phyloP scores from a whole-genome alignment of 2,797 vertebrate genomes.

The Margarornis squamiger region DNA sequence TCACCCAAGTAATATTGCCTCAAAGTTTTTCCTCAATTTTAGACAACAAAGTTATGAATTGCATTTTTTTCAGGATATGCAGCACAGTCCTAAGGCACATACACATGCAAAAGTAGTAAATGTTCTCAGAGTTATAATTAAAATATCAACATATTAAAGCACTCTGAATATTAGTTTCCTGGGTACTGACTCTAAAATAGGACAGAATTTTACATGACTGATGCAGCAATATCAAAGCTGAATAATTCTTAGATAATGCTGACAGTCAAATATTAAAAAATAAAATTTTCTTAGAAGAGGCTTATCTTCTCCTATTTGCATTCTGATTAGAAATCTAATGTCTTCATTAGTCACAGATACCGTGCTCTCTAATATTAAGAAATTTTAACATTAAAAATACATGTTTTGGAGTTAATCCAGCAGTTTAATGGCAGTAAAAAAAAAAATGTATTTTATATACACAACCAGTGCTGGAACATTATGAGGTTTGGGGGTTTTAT shows the following conservation, averaged over 20 bases:
- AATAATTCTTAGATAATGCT: neutral
- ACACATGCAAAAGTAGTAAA: neutral
- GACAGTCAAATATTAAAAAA: slow-evolving; percentile 15
- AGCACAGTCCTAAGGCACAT: neutral
- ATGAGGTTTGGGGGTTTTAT: accelerated
- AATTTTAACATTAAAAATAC: neutral
- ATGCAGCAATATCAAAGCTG: slow-evolving; percentile 29
- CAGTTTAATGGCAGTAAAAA: neutral
- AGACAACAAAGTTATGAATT: neutral
- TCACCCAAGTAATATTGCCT: no score
- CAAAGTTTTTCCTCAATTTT: no score
- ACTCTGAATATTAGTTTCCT: neutral
- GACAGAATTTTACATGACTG: slow-evolving; percentile 16
- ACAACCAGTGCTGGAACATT: neutral
- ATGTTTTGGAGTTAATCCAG: neutral
- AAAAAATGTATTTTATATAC: neutral
- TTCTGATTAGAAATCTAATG: slow-evolving; percentile 17
- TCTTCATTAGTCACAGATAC: slow-evolving; percentile 14
- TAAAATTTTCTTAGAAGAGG: neutral
- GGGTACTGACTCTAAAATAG: neutral
- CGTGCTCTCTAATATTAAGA: neutral
- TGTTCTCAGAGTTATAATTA: slow-evolving; percentile 20
- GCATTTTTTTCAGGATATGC: neutral
- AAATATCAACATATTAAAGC: slow-evolving; percentile 28
- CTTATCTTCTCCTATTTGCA: slow-evolving; percentile 9